Evolutionary conservation across 2,797 vertebrate genomes (phyloP).

Genomic region (Girardinus metallicus): DNA sequence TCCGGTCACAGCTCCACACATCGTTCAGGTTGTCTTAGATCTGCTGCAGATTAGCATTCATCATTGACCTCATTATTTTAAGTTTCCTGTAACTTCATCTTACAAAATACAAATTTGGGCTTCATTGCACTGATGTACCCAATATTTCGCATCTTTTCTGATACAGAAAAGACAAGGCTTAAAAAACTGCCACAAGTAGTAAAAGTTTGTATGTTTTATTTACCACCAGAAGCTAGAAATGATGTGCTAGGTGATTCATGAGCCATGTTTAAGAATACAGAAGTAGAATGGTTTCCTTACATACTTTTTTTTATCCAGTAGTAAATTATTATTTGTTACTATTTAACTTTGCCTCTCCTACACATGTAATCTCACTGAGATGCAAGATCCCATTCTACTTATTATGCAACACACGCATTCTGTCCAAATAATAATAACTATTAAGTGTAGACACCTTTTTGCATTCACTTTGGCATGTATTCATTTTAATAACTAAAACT

Average conservation of each 20-base stretch:
- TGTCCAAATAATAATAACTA: not conserved
- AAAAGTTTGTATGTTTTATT: not conserved
- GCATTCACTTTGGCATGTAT: not conserved
- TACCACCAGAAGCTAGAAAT: not conserved
- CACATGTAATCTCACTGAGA: not conserved
- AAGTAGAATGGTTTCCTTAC: not conserved
- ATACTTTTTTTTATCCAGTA: not conserved
- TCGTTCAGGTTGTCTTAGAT: not conserved
- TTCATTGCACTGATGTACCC: not conserved
- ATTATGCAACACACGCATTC: not conserved
- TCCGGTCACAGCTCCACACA: not conserved
- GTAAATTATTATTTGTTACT: not conserved
- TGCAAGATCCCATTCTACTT: not conserved
- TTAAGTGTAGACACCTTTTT: not conserved
- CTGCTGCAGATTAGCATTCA: not conserved
- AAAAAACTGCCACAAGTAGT: not conserved
- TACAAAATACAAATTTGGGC: not conserved
- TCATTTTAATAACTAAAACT: not conserved
- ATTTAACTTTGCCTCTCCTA: not conserved
- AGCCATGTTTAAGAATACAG: not conserved
- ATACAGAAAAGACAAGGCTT: not conserved
- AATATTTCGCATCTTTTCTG: not conserved
- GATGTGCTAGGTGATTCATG: not conserved
- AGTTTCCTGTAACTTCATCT: not conserved
- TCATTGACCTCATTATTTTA: not conserved